A percentile compares a stretch with the other conserved stretches of the same genome.
phyloP scores from a whole-genome alignment of 1,140 invertebrate species.

The Hyles euphorbiae region DNA sequence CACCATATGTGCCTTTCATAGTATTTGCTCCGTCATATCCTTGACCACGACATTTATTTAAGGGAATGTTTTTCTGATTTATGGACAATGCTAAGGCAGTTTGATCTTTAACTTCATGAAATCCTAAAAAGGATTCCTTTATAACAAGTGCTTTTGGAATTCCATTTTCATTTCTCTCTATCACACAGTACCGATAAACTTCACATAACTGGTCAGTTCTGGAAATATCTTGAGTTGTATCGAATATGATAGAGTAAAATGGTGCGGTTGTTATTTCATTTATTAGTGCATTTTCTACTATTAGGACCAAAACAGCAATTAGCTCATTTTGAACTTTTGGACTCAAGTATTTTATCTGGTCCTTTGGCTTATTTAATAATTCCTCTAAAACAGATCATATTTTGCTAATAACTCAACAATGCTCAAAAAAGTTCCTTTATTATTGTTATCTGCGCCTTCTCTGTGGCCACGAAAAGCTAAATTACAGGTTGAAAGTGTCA shows the following conservation, averaged over 20 bases:
- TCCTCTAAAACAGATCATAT: not conserved
- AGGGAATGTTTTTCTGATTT: conserved; percentile 27
- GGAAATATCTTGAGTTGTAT: conserved; percentile 31
- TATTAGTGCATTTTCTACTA: conserved; percentile 28
- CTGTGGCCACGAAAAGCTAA: conserved; percentile 27
- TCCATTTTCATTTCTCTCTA: conserved; percentile 28
- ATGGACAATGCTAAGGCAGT: conserved; percentile 28
- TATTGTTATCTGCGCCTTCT: not conserved
- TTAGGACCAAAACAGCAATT: conserved; percentile 28
- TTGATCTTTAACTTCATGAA: conserved; percentile 28
- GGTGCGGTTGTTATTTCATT: conserved; percentile 29
- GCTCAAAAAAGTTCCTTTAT: too few relatives aligned
- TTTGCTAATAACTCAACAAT: not conserved
- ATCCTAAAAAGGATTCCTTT: conserved; percentile 25
- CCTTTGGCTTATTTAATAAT: conserved; percentile 31
- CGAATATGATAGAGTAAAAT: conserved; percentile 28
- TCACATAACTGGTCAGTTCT: conserved; percentile 26
- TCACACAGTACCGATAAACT: conserved; percentile 26
- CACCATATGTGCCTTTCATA: conserved; percentile 26
- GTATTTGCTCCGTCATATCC: conserved; percentile 23
- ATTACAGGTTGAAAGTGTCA: conserved; percentile 28
- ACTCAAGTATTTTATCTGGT: conserved; percentile 36
- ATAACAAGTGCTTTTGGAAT: conserved; percentile 25
- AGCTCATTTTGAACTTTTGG: conserved; percentile 35
- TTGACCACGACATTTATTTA: conserved; percentile 23